Base-by-base conservation (phyloP, 2,113 vertebrate species). In the Hiodon alosoides region DNA sequence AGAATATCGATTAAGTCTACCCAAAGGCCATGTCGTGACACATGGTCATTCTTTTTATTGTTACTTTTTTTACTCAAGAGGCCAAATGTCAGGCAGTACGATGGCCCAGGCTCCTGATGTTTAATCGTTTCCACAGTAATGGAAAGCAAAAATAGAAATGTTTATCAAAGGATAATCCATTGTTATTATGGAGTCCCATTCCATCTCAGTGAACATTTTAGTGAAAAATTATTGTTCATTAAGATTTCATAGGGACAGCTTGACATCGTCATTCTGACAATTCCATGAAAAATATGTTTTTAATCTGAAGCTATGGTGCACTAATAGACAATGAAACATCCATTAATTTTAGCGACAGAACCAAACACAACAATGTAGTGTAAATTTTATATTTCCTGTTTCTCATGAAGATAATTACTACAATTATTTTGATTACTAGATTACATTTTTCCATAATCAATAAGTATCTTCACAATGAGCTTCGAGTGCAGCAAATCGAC, bases 1-100 rank as follows among this genome's bases (percentile, higher is more conserved):
- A 85, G 87, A 88, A 85, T 88, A 87, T 88, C 87, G 85, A 90
- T 87, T 79, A 84, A 85, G 84, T 81, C 77, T 68, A 59, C 83
- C 84, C 83, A 31, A 31, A 31, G 31, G 31, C 31, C 31, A 31
- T 31, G 31, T 31, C 31, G 31, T 31, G 31, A 31, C 31, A 31
- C 31, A 2, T 31, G 31, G 31, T 31, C 31, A 31, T 71, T 62
- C 86, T 67, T 75, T 83, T 86, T 84, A 86, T 85, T 87, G 82
- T 87, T 87, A 78, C 83, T 77, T 78, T 79, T 85, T 83, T 74
- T 71, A 59, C 69, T 79, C 77, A 50, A 76, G 55, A 46, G 61
- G 54, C 78, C 71, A 74, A 31, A 31, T 31, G 31, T 31, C 31
- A 52, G 69, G 77, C 83, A 79, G 52, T 76, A 82, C 73, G 81